Evolutionary conservation across 2,113 vertebrate genomes (phyloP), one percentile per base, ranked within the genome.

Genomic region (Lampris megalopsis): DNA sequence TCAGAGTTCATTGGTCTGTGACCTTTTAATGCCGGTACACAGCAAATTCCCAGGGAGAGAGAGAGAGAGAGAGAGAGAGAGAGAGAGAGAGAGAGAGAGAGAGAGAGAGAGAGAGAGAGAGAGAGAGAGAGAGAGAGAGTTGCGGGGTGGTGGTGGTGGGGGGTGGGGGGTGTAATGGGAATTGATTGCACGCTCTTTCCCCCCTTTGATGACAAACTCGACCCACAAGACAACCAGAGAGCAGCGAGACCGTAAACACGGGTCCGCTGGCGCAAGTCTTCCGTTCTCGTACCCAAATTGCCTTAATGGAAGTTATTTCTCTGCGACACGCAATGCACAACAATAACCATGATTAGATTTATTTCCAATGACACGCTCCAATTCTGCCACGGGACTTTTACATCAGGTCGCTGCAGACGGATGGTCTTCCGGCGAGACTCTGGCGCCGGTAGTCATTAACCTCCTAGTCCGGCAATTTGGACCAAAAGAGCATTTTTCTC

Each of bases 381-480:
- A 48, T 72, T 81, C 41, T 24, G 60, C 72, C 66, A 41, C 50
- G 8, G 68, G 58, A 52, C 50, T 48, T 75, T 54, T 60, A 62
- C 72, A 69, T 72, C 7, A 54, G 69, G 74, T 76, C 79, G 60
- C 3, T 80, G 70, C 67, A 38, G 66, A 77, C 13, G 45, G 52
- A 70, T 75, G 49, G 53, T 73, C 82, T 78, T 69, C 11, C 73
- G 77, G 61, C 60, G 62, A 61, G 75, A 52, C 63, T 37, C 5
- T 60, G 61, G 54, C 61, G 65, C 71, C 62, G 13, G 61, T 61
- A 84, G 80, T 92, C 88, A 93, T 93, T 91, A 91, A 93, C 91
- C 90, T 92, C 88, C 75, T 79, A 82, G 79, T 87, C 80, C 89
- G 86, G 82, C 80, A 88, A 92, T 93, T 90, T 92, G 66, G 87